Percentiles rank a stretch among this genome's conserved stretches.
Conservation (phyloP, 2,888 invertebrate species). For the Tetrapedia diversipes region DNA sequence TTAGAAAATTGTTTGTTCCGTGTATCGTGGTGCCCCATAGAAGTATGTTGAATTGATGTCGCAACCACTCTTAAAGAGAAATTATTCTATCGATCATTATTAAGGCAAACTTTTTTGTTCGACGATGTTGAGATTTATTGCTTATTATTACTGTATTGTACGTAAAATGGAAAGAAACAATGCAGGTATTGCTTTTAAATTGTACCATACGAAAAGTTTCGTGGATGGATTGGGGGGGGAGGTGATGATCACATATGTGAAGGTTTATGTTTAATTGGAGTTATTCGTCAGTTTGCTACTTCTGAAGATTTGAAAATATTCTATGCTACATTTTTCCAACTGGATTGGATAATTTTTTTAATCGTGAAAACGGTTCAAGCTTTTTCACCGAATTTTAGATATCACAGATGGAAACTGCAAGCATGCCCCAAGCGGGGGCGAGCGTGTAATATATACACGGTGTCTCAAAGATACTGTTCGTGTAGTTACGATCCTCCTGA, state of each 20-base stretch:
- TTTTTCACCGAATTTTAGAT: not conserved
- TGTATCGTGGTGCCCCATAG: not conserved
- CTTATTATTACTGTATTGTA: not conserved
- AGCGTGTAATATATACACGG: constrained; percentile 28
- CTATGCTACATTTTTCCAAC: not conserved
- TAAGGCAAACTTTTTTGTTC: no score
- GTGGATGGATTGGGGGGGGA: no score
- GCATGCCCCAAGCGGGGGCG: constrained; percentile 15
- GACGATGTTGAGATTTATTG: not conserved
- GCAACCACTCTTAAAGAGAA: not conserved
- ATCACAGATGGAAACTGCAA: constrained; percentile 42
- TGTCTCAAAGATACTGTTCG: not conserved
- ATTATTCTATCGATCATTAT: not conserved
- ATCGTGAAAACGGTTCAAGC: not conserved
- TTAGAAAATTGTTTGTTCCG: not conserved
- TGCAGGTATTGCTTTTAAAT: not conserved
- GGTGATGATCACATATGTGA: constrained; percentile 16
- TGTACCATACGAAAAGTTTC: not conserved
- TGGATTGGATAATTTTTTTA: no score
- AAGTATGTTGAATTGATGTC: not conserved
- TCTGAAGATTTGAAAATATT: not conserved
- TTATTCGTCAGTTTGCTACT: not conserved
- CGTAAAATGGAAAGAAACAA: not conserved
- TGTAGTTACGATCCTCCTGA: not conserved
- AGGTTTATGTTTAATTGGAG: not conserved